A percentile compares a stretch with the other conserved stretches of the same genome.
phyloP scores from a whole-genome alignment of 2,797 vertebrate genomes.

The Nannoperca obscura region DNA sequence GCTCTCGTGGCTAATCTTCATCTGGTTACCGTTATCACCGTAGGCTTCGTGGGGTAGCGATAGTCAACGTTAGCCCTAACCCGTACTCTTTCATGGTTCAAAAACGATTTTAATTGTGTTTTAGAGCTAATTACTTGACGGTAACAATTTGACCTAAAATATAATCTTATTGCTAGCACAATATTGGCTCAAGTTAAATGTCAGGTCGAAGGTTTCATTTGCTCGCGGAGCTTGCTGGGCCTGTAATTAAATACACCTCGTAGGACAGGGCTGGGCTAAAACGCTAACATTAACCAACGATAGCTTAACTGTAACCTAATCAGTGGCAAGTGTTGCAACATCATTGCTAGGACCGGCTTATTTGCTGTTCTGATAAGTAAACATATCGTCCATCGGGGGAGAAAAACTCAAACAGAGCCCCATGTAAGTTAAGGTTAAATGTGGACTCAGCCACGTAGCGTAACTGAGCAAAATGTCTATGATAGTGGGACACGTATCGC shows the following conservation, averaged over 20 bases:
- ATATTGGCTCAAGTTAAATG: background rate
- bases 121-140: fast-evolving
- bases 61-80: conserved; percentile 2
- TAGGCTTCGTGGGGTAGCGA: conserved; percentile 6
- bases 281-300: conserved; percentile 57
- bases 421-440: conserved; percentile 33
- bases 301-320: conserved; percentile 52
- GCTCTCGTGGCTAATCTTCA: conserved; percentile 42
- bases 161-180: fast-evolving
- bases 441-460: conserved; percentile 75
- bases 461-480: conserved; percentile 49
- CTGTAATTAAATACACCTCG: conserved; percentile 57
- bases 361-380: background rate
- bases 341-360: background rate
- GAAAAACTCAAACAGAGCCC: background rate
- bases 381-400: background rate
- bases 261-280: conserved; percentile 51
- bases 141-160: background rate
- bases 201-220: conserved; percentile 1
- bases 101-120: background rate
- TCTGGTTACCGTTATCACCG: conserved; percentile 10
- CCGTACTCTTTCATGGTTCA: background rate
- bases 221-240: conserved; percentile 51
- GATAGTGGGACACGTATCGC: conserved; percentile 76
- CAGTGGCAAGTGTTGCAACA: conserved; percentile 28